Evolutionary conservation across 2,888 invertebrate genomes (phyloP).

Genomic region (Ectemnius continuus): DNA sequence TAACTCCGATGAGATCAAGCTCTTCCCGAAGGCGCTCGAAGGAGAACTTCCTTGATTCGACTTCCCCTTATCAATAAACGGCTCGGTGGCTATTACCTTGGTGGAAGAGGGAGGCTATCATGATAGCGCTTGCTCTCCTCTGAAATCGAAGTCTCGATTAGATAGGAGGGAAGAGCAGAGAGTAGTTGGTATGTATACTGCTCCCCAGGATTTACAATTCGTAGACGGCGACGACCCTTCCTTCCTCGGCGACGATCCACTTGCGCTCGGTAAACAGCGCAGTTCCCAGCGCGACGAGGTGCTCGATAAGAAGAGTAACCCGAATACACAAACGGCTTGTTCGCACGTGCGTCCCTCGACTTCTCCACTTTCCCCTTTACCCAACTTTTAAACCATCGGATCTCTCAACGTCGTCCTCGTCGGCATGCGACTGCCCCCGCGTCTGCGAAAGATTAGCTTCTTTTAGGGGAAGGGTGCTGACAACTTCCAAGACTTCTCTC

Average conservation of each 20-base stretch:
- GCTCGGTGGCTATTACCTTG: too few relatives aligned
- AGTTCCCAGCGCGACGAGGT: constrained; percentile 7
- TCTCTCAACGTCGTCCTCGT: constrained; percentile 19
- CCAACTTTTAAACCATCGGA: constrained; percentile 41
- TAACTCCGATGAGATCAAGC: too few relatives aligned
- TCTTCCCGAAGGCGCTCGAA: not conserved
- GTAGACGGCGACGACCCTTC: not conserved
- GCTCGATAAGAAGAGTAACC: constrained; percentile 27
- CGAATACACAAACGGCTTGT: constrained; percentile 36
- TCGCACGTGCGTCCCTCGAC: constrained; percentile 31
- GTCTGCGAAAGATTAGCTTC: constrained; percentile 57
- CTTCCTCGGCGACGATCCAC: not conserved
- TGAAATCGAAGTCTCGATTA: not conserved
- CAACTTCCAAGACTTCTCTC: too few relatives aligned
- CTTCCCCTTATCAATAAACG: too few relatives aligned
- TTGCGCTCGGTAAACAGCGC: not conserved
- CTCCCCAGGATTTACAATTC: constrained; percentile 1
- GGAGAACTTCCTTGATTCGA: too few relatives aligned
- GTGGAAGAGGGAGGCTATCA: too few relatives aligned
- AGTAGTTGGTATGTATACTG: not conserved
- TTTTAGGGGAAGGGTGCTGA: constrained; percentile 16
- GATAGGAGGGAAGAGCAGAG: not conserved
- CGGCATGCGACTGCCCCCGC: constrained; percentile 40
- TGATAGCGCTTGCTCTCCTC: too few relatives aligned
- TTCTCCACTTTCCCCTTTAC: constrained; percentile 35